A percentile compares a stretch with the other conserved stretches of the same genome.
phyloP scores from a whole-genome alignment of 2,113 vertebrate genomes.

The Bucco capensis region DNA sequence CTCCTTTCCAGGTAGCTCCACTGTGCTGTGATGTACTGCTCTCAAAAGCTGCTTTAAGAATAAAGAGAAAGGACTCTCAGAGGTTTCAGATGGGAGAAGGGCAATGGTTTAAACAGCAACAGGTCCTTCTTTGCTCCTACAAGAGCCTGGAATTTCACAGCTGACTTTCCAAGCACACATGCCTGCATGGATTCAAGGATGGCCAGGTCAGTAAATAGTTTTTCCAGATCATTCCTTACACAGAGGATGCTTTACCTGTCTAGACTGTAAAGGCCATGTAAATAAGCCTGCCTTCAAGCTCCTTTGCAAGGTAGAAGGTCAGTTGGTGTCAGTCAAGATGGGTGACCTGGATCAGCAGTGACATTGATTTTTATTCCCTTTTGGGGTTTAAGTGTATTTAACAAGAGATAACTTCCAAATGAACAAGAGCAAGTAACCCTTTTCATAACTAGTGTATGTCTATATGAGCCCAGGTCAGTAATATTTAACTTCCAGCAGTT shows the following conservation, averaged over 20 bases:
- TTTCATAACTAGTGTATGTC: not conserved
- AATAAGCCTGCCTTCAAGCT: not conserved
- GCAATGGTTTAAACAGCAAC: conserved; percentile 6
- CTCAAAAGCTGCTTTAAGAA: conserved; percentile 42
- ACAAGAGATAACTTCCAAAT: not conserved
- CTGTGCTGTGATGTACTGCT: conserved; percentile 2
- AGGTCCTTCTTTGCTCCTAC: not conserved
- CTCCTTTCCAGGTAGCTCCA: not conserved
- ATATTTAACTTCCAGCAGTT: not conserved
- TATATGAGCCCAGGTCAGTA: not conserved
- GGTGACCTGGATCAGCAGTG: not conserved
- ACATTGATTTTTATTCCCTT: not conserved
- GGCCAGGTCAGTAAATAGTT: not conserved
- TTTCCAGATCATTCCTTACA: not conserved
- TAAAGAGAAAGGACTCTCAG: not conserved
- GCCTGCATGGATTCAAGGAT: not conserved
- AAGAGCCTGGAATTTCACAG: not conserved
- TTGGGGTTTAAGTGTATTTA: not conserved
- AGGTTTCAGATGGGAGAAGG: conserved; percentile 23
- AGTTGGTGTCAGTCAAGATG: not conserved
- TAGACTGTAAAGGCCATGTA: not conserved
- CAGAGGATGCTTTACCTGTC: not conserved
- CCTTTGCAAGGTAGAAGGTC: not conserved
- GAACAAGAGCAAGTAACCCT: not conserved
- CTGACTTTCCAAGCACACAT: not conserved